These are phyloP conservation scores for Semibalanus balanoides DNA, from an alignment of 1,140 invertebrate genomes.

Conservation along the genomic window DNA sequence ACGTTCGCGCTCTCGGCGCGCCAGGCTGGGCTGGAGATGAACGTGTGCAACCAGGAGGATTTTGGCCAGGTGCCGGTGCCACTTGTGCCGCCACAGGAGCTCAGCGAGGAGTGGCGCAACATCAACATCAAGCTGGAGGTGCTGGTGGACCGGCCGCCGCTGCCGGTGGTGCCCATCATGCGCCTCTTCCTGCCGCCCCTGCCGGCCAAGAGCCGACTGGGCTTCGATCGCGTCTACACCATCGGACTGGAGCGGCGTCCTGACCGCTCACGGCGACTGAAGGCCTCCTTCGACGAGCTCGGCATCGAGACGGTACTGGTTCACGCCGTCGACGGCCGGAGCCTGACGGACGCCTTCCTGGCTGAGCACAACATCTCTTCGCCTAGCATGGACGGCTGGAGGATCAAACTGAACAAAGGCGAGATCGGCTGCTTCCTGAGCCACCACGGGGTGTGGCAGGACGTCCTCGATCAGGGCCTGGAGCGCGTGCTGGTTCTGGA, in stretches of 20 bases:
- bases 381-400: conserved; percentile 39
- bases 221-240: conserved; percentile 24
- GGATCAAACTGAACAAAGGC: conserved; percentile 48
- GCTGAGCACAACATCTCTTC: conserved; percentile 45
- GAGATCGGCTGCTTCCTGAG: conserved; percentile 31
- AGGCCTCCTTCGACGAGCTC: conserved; percentile 47
- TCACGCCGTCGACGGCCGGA: conserved; percentile 49
- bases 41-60: conserved; percentile 63
- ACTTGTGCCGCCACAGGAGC: conserved; percentile 48
- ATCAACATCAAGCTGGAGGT: conserved; percentile 36
- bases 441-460: conserved; percentile 47
- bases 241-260: conserved; percentile 39
- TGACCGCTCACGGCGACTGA: conserved; percentile 46
- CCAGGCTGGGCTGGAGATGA: conserved; percentile 50
- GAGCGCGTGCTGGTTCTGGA: conserved; percentile 62
- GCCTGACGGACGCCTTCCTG: conserved; percentile 46
- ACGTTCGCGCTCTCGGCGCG: conserved; percentile 77
- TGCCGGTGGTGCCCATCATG: conserved; percentile 47
- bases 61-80: conserved; percentile 76
- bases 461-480: conserved; percentile 20
- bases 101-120: conserved; percentile 51
- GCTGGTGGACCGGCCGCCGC: conserved; percentile 28
- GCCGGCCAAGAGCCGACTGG: conserved; percentile 32
- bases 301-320: conserved; percentile 27
- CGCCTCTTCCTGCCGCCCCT: conserved; percentile 37